A percentile compares a stretch with the other conserved stretches of the same genome.
Conservation (phyloP, 35 echinoderm and acorn worm species). For the Lytechinus pictus region DNA sequence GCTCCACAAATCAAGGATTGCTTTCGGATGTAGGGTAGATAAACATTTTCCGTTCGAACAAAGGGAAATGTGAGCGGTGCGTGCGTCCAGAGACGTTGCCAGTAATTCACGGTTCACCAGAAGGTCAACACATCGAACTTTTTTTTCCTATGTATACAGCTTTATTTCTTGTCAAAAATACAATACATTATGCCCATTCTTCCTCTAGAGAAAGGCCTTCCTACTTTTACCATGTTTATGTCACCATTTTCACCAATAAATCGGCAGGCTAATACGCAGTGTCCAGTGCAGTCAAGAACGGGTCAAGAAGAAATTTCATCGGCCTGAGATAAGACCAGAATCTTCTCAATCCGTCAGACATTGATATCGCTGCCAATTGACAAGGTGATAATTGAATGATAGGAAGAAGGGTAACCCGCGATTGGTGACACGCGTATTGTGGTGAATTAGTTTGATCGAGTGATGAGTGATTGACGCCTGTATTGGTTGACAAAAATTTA, state of each 20-base stretch:
- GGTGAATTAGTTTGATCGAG: not conserved
- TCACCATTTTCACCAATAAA: not conserved
- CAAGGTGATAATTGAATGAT: slow-evolving; percentile 12
- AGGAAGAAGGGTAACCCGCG: not conserved
- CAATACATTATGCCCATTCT: not conserved
- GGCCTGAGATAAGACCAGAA: not conserved
- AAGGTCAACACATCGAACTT: not conserved
- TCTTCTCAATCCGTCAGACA: not conserved
- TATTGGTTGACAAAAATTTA: not conserved
- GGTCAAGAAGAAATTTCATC: not conserved
- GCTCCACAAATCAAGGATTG: not conserved
- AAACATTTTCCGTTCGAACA: slow-evolving; percentile 34
- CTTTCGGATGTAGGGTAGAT: slow-evolving; percentile 41
- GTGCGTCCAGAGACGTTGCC: slow-evolving; percentile 26
- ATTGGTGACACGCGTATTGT: not conserved
- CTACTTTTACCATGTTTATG: not conserved
- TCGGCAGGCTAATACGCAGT: no score
- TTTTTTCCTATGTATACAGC: not conserved
- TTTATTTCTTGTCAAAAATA: not conserved
- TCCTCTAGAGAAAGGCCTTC: not conserved
- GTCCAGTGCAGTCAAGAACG: not conserved
- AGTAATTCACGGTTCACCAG: slow-evolving; percentile 8
- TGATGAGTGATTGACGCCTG: not conserved
- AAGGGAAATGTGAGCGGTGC: slow-evolving; percentile 31
- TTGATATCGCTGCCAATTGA: not conserved